Evolutionary conservation across 2,113 vertebrate species (phyloP), one percentile per base, ranked within the genome.

Genomic region (Istiophorus platypterus): DNA sequence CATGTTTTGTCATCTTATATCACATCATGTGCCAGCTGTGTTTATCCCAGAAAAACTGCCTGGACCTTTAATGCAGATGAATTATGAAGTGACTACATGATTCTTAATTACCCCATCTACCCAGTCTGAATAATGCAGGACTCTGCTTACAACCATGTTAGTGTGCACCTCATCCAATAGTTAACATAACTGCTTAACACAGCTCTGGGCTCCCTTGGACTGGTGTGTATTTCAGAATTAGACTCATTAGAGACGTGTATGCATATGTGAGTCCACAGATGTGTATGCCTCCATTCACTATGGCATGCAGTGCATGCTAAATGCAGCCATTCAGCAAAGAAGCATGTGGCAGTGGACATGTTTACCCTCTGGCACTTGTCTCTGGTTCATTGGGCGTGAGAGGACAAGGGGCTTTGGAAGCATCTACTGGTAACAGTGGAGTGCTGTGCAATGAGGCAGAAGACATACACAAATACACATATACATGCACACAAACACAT

Each of bases 81-180:
- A 95, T 94, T 90, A 95, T 94, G 87, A 85, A 94, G 67, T 41
- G 51, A 66, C 82, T 90, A 92, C 89, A 93, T 86, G 78, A 86
- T 58, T 85, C 78, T 89, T 95, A 94, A 95, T 95, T 93, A 93
- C 88, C 77, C 65, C 61, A 71, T 80, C 84, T 80, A 84, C 76
- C 69, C 72, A 80, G 20, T 88, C 72, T 95, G 82, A 95, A 94
- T 94, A 93, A 95, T 94, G 92, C 81, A 95, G 81, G n/a, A 72
- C 70, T 85, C 80, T 84, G 85, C 80, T 91, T 90, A 89, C 84
- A 85, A 87, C 59, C 70, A 65, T 47, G 76, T 92, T 88, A 82
- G 85, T 66, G 81, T 63, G 65, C 82, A 85, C 68, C 80, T 85
- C 88, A 91, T 91, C 87, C 80, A 77, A 88, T 89, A 86, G 86